Evolutionary conservation across 2,888 invertebrate genomes (phyloP).

Genomic region (Coecobrya sp.): DNA sequence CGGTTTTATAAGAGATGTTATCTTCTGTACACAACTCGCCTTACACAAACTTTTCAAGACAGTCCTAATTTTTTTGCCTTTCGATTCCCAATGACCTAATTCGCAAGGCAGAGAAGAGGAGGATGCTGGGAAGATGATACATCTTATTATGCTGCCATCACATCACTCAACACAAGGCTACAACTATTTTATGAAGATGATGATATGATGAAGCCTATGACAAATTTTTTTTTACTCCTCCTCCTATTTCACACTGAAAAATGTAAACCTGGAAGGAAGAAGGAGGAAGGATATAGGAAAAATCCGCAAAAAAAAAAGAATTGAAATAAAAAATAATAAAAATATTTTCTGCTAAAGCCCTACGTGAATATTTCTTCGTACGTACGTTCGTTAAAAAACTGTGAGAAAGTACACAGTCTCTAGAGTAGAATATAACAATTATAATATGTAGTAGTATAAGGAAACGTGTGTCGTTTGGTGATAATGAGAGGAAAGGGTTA

Average conservation of each 20-base stretch:
- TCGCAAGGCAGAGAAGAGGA: slow-evolving; percentile 25
- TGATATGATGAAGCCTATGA: slow-evolving; percentile 63
- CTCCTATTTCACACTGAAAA: slow-evolving; percentile 35
- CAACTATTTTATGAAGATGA: slow-evolving; percentile 53
- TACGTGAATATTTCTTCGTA: slow-evolving; percentile 36
- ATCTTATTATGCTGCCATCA: slow-evolving; percentile 50
- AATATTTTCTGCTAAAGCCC: slow-evolving; percentile 31
- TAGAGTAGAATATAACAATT: background rate
- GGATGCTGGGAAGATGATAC: slow-evolving; percentile 49
- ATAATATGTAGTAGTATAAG: slow-evolving; percentile 10
- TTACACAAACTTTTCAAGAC: slow-evolving; percentile 5
- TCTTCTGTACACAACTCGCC: slow-evolving; percentile 1
- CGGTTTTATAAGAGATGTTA: background rate
- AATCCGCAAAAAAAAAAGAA: slow-evolving; percentile 57
- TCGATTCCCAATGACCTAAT: slow-evolving; percentile 76
- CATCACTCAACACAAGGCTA: slow-evolving; percentile 72
- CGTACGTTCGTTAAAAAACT: slow-evolving; percentile 64
- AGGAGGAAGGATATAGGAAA: slow-evolving; percentile 52
- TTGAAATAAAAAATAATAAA: slow-evolving; percentile 53
- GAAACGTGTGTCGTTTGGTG: background rate
- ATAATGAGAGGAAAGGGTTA: slow-evolving; percentile 43
- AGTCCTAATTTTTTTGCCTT: slow-evolving; percentile 64
- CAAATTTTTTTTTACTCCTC: slow-evolving; percentile 63
- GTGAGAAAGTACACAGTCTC: background rate
- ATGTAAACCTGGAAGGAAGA: slow-evolving; percentile 60